Conservation (phyloP, 2,113 vertebrate species). For the Leptocoma aspasia region DNA sequence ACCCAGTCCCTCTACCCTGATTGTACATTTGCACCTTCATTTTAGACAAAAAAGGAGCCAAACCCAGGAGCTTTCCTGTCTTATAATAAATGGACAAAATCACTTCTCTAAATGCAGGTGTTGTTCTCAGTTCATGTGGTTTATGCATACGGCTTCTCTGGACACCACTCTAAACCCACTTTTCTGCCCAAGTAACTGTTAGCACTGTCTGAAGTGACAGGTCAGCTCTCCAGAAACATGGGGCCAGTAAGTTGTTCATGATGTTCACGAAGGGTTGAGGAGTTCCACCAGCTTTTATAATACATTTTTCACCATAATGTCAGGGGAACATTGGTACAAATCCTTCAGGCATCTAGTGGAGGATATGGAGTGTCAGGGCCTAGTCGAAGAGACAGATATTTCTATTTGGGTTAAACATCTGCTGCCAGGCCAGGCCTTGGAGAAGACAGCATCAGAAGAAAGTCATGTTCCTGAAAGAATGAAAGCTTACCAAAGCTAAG, state of each 20-base stretch:
- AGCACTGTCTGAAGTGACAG: not conserved
- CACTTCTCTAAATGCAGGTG: not conserved
- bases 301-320: not conserved
- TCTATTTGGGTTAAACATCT: not conserved
- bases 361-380: not conserved
- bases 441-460: not conserved
- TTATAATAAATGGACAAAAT: not conserved
- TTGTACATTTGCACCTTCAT: not conserved
- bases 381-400: not conserved
- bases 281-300: not conserved
- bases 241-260: not conserved
- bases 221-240: not conserved
- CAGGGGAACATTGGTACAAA: not conserved
- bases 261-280: not conserved
- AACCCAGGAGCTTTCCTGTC: not conserved
- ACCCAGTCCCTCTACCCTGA: not conserved
- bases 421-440: not conserved
- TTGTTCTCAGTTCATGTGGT: not conserved
- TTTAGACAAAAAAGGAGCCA: not conserved
- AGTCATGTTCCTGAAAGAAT: not conserved
- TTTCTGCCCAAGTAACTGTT: not conserved
- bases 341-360: not conserved
- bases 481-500: not conserved
- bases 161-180: not conserved
- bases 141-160: accelerated